These are phyloP conservation scores for Macroglossus sobrinus DNA, from an alignment of 2,113 vertebrate species.

Conservation along the genomic window DNA sequence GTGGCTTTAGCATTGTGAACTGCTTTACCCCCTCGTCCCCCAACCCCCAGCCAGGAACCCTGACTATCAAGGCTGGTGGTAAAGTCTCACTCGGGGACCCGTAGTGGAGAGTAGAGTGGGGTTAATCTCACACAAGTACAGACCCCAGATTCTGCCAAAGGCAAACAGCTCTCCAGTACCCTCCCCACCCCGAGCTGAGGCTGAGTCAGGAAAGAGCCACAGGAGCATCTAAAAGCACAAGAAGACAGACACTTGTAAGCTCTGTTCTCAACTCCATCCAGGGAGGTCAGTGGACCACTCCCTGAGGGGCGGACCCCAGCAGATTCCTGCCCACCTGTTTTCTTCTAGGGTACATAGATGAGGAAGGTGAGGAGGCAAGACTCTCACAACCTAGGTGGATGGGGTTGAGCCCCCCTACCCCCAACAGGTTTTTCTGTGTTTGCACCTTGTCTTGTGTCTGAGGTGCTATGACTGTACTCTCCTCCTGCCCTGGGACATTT, in stretches of 20 bases:
- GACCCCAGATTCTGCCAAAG: slow-evolving; percentile 25
- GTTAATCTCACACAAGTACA: slow-evolving; percentile 53
- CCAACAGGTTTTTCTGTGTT: slow-evolving; percentile 64
- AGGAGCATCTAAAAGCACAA: slow-evolving; percentile 61
- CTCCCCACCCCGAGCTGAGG: not conserved
- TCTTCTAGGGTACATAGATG: slow-evolving; percentile 17
- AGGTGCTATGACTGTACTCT: slow-evolving; percentile 72
- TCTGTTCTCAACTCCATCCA: not conserved
- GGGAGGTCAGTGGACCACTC: not conserved
- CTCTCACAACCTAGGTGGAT: not conserved
- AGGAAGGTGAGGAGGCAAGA: not conserved
- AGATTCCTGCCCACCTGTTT: not conserved
- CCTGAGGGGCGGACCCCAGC: not conserved
- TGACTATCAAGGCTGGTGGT: not conserved
- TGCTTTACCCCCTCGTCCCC: not conserved
- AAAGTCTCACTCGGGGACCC: not conserved
- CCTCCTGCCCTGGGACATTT: slow-evolving; percentile 61
- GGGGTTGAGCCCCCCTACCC: slow-evolving; percentile 19
- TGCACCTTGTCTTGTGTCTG: slow-evolving; percentile 70
- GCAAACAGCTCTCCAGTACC: not conserved
- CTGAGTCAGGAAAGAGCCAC: not conserved
- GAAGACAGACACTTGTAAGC: not conserved
- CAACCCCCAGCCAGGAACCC: not conserved
- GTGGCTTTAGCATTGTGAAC: not conserved
- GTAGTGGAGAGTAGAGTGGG: not conserved